Conservation (phyloP, 2,888 invertebrate genomes). For the Caenorhabditis wallacei region DNA sequence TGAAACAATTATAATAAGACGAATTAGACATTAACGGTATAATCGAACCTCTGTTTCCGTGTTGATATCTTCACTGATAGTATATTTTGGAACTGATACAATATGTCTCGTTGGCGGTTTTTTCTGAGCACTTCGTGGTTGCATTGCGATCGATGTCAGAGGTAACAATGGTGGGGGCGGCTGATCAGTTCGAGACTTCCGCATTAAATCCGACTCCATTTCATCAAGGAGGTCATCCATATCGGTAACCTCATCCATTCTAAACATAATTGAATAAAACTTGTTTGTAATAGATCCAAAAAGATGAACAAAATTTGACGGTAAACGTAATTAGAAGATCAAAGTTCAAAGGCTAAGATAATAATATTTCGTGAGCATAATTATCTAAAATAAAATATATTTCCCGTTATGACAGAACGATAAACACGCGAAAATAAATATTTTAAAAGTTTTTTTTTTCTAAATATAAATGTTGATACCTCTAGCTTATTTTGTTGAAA, state of each 20-base stretch:
- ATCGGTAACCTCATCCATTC: conserved; percentile 70
- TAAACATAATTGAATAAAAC: too few species aligned
- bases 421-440: too few species aligned
- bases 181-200: conserved; percentile 9
- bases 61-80: conserved; percentile 21
- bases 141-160: conserved; percentile 42
- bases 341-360: too few species aligned
- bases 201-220: conserved; percentile 63
- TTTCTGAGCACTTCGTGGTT: conserved; percentile 22
- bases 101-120: background rate
- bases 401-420: too few species aligned
- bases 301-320: too few species aligned
- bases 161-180: conserved; percentile 26
- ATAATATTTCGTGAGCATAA: too few species aligned
- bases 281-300: too few species aligned
- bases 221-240: conserved; percentile 75
- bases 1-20: conserved; percentile 2
- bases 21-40: background rate
- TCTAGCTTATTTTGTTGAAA: too few species aligned
- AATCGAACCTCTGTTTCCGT: conserved; percentile 37
- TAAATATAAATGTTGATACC: too few species aligned
- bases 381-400: too few species aligned
- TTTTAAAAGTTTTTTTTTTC: too few species aligned
- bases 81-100: conserved; percentile 20
- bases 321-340: too few species aligned